Conservation (phyloP, 2,113 vertebrate genomes). For the Taxidea taxus region DNA sequence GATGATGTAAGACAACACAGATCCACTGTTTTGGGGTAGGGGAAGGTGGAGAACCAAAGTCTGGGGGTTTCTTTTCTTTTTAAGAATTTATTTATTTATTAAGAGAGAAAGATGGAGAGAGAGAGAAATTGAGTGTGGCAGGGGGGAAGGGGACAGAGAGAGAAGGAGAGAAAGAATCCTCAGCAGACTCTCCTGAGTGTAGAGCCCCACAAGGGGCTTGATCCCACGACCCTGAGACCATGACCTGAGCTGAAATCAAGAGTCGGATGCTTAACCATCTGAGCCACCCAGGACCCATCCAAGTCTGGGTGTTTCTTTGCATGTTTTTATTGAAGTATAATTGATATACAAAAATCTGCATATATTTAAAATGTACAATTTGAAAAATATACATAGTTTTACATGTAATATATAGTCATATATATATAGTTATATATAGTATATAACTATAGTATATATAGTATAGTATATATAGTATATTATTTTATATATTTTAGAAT, state of each 20-base stretch:
- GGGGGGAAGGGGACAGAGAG: not conserved
- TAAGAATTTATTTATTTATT: not conserved
- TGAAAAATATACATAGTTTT: not conserved
- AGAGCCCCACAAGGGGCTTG: not conserved
- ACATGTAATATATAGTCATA: not conserved
- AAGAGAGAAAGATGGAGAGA: not conserved
- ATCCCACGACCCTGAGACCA: not conserved
- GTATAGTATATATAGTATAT: not conserved
- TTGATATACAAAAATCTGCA: not conserved
- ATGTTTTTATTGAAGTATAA: conserved; percentile 5
- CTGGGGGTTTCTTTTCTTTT: not conserved
- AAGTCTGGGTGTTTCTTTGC: not conserved
- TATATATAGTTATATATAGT: not conserved
- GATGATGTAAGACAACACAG: not conserved
- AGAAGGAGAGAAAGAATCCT: not conserved
- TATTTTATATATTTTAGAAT: conserved; percentile 1
- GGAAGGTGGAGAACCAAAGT: not conserved
- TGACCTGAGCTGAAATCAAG: not conserved
- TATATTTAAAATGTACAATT: conserved; percentile 34
- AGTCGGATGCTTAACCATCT: not conserved
- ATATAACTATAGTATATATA: no score
- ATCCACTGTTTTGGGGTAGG: not conserved
- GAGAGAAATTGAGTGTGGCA: not conserved
- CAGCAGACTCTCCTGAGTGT: not conserved
- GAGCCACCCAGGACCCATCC: not conserved